phyloP scores from a whole-genome alignment of 2,888 invertebrate genomes.

The Pseudococcus viburni region DNA sequence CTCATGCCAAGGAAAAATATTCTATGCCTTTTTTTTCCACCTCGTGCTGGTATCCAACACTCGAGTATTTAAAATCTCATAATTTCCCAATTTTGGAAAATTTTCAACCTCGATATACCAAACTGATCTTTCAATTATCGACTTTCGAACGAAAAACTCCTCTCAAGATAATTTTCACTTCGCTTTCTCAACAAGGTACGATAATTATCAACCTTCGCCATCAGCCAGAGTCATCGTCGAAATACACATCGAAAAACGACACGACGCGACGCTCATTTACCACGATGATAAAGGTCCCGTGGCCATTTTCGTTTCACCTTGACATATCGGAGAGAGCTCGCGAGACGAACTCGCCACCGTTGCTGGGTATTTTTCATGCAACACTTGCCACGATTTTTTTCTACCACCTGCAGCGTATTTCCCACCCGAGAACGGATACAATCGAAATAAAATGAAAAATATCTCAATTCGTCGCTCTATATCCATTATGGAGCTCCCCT shows the following conservation, averaged over 20 bases:
- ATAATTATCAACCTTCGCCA: neutral
- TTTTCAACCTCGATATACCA: no score
- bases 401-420: slow-evolving; percentile 15
- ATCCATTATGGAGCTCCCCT: neutral
- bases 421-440: neutral
- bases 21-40: no score
- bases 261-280: neutral
- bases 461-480: slow-evolving; percentile 25
- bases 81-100: no score
- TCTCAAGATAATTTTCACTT: neutral
- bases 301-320: slow-evolving; percentile 41
- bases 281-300: slow-evolving; percentile 5
- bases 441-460: slow-evolving; percentile 41
- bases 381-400: slow-evolving; percentile 34
- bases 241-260: neutral
- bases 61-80: no score
- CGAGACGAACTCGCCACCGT: neutral
- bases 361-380: slow-evolving; percentile 22
- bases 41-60: no score
- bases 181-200: neutral
- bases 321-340: slow-evolving; percentile 28
- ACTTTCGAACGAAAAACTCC: neutral
- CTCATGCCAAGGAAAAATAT: no score
- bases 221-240: neutral
- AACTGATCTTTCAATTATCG: no score